Conservation (phyloP, 2,113 vertebrate genomes). For the Scomber japonicus region DNA sequence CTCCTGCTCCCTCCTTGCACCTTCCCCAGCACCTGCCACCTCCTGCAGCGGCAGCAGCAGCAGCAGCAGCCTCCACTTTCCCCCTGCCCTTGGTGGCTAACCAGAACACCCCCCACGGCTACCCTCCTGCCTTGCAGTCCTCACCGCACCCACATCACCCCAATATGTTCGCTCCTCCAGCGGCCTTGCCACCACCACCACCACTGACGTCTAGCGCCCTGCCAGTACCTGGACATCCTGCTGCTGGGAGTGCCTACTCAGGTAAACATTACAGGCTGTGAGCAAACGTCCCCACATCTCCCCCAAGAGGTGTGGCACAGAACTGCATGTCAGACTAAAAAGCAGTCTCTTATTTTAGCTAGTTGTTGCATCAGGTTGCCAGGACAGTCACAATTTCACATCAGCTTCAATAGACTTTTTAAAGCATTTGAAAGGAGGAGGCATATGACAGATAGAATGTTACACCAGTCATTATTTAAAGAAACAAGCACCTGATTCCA, state of each 20-base stretch:
- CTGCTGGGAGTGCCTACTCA: conserved; percentile 95
- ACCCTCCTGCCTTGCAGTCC: conserved; percentile 92
- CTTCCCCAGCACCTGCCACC: conserved; percentile 87
- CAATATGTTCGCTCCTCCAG: conserved; percentile 99
- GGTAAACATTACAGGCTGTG: conserved; percentile 81
- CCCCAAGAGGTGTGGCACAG: conserved; percentile 42
- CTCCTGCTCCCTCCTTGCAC: conserved; percentile 83
- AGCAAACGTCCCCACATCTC: conserved; percentile 1
- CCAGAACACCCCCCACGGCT: conserved; percentile 91
- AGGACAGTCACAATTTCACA: background rate
- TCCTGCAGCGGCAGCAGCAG: conserved; percentile 58
- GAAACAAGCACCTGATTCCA: conserved; percentile 36
- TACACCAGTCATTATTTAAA: conserved; percentile 55
- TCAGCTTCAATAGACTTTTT: background rate
- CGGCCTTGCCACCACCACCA: conserved; percentile 96
- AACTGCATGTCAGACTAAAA: background rate
- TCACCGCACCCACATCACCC: conserved; percentile 94
- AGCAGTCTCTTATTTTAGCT: conserved; percentile 25
- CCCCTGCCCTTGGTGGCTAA: conserved; percentile 88
- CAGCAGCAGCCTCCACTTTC: conserved; percentile 85
- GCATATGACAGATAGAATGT: conserved; percentile 25
- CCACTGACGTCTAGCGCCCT: conserved; percentile 95
- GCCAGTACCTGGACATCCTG: conserved; percentile 95
- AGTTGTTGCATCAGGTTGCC: background rate
- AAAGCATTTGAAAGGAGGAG: conserved; percentile 21